Percentiles rank a stretch among this genome's conserved stretches.
phyloP scores from a whole-genome alignment of 2,797 vertebrate genomes.

The Aotus griseimembra region DNA sequence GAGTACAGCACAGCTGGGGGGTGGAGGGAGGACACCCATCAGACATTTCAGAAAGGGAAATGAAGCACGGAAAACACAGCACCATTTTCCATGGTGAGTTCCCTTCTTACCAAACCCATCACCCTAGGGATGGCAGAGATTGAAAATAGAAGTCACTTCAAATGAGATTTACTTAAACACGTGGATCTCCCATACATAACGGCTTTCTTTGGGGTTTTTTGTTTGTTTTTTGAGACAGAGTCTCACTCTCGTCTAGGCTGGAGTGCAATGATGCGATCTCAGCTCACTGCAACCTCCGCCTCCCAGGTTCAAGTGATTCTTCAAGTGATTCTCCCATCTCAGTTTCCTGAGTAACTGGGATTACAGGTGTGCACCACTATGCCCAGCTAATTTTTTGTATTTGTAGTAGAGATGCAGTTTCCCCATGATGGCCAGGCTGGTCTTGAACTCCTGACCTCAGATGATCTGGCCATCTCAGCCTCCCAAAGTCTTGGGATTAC shows the following conservation, averaged over 20 bases:
- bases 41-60: neutral
- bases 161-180: neutral
- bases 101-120: neutral
- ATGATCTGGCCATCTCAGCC: neutral
- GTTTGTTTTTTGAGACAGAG: no score
- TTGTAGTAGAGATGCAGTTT: neutral
- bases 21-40: neutral
- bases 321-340: neutral
- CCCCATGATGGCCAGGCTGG: no score
- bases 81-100: neutral
- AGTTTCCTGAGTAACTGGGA: neutral
- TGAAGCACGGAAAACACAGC: neutral
- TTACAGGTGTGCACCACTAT: neutral
- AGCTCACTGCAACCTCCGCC: neutral
- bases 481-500: neutral
- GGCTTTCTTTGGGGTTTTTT: neutral
- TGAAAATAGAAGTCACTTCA: neutral
- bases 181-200: neutral
- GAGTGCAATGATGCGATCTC: neutral
- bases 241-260: neutral
- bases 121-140: neutral
- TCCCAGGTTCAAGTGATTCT: neutral
- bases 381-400: neutral
- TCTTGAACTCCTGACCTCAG: neutral
- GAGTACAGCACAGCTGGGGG: neutral